Conservation (phyloP, 2,113 vertebrate genomes). For the Triplophysa tibetana region DNA sequence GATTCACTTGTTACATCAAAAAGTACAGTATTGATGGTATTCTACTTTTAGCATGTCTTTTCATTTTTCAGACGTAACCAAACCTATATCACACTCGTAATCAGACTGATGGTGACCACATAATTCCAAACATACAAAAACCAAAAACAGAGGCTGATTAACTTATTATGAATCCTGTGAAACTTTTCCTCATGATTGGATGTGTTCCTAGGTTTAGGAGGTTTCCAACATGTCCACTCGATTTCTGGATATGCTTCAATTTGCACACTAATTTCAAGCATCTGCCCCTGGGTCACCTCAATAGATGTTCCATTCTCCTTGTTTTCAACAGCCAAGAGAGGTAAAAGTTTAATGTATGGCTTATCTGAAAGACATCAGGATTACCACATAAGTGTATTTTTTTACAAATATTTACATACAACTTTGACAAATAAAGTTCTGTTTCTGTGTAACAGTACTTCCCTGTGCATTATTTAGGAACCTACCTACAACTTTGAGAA, state of each 20-base stretch:
- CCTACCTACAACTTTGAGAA: conserved; percentile 83
- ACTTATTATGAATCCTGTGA: conserved; percentile 59
- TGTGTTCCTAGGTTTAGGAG: conserved; percentile 33
- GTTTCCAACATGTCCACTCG: conserved; percentile 68
- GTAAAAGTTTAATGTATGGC: conserved; percentile 76
- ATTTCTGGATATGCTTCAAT: conserved; percentile 82
- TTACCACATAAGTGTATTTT: neutral
- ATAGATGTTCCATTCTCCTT: conserved; percentile 51
- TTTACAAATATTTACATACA: neutral
- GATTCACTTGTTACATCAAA: too few relatives aligned
- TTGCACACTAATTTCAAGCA: conserved; percentile 69
- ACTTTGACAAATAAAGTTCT: neutral
- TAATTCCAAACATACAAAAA: neutral
- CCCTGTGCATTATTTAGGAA: neutral
- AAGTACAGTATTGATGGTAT: too few relatives aligned
- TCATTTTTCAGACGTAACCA: too few relatives aligned
- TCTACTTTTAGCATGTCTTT: too few relatives aligned
- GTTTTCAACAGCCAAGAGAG: conserved; percentile 33
- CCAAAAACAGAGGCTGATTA: neutral
- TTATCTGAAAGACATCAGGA: conserved; percentile 67
- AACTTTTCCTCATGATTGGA: conserved; percentile 40
- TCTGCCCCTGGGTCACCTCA: conserved; percentile 69
- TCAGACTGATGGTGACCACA: too few relatives aligned
- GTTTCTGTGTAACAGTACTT: neutral
- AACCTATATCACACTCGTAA: too few relatives aligned